Conservation (phyloP, 2,888 invertebrate species). For the Trilocha varians region DNA sequence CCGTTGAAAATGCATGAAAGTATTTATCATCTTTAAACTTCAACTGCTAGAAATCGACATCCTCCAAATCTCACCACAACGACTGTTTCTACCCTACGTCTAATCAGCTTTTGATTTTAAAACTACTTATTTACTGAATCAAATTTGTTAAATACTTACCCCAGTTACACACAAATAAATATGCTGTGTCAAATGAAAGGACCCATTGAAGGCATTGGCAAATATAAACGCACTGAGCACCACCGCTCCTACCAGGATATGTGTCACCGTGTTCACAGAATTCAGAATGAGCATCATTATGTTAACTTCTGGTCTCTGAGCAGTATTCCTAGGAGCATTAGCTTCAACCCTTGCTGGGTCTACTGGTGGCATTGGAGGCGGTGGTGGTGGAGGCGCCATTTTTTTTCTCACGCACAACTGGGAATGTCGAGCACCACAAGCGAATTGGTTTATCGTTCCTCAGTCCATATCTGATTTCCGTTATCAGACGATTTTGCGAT, state of each 20-base stretch:
- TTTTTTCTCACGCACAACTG: slow-evolving; percentile 2
- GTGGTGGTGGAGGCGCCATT: slow-evolving; percentile 11
- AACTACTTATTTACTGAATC: background rate
- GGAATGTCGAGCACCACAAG: background rate
- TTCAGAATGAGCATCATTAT: slow-evolving; percentile 20
- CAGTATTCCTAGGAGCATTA: slow-evolving; percentile 10
- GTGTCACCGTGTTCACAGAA: slow-evolving; percentile 24
- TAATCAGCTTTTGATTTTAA: too few species aligned
- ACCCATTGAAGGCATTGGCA: slow-evolving; percentile 7
- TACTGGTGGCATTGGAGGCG: slow-evolving; percentile 18
- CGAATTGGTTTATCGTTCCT: slow-evolving; percentile 2
- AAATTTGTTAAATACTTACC: slow-evolving; percentile 26
- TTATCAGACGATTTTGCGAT: slow-evolving; percentile 7
- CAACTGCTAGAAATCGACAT: too few species aligned
- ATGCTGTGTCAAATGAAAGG: slow-evolving; percentile 20
- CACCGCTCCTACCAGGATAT: slow-evolving; percentile 28
- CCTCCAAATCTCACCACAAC: too few species aligned
- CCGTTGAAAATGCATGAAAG: too few species aligned
- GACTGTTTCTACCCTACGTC: too few species aligned
- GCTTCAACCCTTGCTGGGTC: slow-evolving; percentile 14
- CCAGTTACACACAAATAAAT: slow-evolving; percentile 40
- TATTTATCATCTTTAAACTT: too few species aligned
- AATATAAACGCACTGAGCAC: slow-evolving; percentile 22
- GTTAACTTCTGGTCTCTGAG: slow-evolving; percentile 8
- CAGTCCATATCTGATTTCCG: slow-evolving; percentile 6